Evolutionary conservation across 2,113 vertebrate species (phyloP).

Genomic region (Setophaga coronata): DNA sequence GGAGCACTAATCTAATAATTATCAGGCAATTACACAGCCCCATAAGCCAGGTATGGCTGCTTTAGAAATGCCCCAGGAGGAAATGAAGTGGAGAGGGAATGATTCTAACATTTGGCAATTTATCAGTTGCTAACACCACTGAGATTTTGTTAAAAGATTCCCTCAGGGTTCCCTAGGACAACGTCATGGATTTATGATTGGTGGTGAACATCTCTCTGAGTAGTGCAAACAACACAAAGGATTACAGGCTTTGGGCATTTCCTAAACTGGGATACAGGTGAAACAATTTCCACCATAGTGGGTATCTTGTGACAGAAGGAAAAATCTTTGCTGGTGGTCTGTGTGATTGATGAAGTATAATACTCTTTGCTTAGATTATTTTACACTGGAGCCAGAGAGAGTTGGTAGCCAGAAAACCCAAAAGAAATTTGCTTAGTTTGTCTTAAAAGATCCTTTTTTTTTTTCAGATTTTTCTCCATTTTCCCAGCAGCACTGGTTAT

Average conservation of each 20-base stretch:
- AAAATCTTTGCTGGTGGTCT: neutral
- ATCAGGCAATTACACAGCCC: neutral
- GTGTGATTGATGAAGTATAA: neutral
- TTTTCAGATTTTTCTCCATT: neutral
- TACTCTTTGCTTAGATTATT: neutral
- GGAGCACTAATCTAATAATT: neutral
- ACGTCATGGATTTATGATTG: neutral
- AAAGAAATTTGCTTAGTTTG: neutral
- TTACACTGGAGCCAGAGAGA: neutral
- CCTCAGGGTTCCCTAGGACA: neutral
- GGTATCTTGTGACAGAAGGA: neutral
- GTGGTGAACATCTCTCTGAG: neutral
- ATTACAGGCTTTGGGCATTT: neutral
- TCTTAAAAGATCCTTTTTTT: neutral
- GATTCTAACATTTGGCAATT: neutral
- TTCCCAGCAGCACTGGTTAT: neutral
- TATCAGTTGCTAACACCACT: neutral
- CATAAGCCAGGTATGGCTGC: neutral
- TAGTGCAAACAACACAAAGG: neutral
- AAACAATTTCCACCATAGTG: neutral
- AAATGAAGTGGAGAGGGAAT: neutral
- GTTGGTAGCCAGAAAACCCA: neutral
- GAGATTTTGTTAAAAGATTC: neutral
- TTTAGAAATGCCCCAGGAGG: neutral
- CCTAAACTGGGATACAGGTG: neutral